A percentile compares a stretch with the other conserved stretches of the same genome.
These are phyloP conservation scores for Callitettix versicolor DNA, from an alignment of 1,140 invertebrate species.

Conservation along the genomic window DNA sequence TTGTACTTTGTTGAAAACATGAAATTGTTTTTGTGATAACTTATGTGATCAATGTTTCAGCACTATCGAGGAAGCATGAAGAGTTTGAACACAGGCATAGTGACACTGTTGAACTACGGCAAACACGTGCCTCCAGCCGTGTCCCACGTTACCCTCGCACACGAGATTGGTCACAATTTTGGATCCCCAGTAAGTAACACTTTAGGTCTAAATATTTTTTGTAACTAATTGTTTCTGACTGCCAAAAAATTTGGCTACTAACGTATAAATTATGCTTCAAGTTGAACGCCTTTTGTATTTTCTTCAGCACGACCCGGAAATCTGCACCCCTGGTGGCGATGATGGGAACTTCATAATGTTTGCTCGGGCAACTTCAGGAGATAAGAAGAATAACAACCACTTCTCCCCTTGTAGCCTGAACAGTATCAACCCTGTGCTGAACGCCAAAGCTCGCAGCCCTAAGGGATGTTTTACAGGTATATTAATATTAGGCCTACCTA, in stretches of 20 bases:
- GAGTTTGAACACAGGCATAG: slow-evolving; percentile 95
- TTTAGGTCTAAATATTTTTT: slow-evolving; percentile 14
- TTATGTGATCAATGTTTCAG: too few species aligned
- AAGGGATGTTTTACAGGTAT: slow-evolving; percentile 77
- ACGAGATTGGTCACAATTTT: slow-evolving; percentile 99
- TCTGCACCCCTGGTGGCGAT: slow-evolving; percentile 81
- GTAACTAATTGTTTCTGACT: too few species aligned
- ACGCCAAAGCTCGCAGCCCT: slow-evolving; percentile 77
- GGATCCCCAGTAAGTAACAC: slow-evolving; percentile 74
- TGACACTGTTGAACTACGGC: slow-evolving; percentile 95
- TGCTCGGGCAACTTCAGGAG: slow-evolving; percentile 87
- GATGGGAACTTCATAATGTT: slow-evolving; percentile 99
- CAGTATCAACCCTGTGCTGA: slow-evolving; percentile 89
- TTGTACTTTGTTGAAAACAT: too few species aligned
- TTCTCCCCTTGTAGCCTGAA: slow-evolving; percentile 55
- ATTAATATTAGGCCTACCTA: too few species aligned
- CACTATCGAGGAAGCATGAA: slow-evolving; percentile 89
- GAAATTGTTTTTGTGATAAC: too few species aligned
- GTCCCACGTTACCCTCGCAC: slow-evolving; percentile 96
- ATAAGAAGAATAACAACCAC: slow-evolving; percentile 92
- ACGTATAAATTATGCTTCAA: too few species aligned
- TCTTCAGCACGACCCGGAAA: slow-evolving; percentile 94
- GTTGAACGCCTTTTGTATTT: too few species aligned
- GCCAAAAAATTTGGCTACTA: too few species aligned
- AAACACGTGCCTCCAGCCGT: slow-evolving; percentile 96